phyloP scores from a whole-genome alignment of 2,113 vertebrate species.

The Ameiurus melas region DNA sequence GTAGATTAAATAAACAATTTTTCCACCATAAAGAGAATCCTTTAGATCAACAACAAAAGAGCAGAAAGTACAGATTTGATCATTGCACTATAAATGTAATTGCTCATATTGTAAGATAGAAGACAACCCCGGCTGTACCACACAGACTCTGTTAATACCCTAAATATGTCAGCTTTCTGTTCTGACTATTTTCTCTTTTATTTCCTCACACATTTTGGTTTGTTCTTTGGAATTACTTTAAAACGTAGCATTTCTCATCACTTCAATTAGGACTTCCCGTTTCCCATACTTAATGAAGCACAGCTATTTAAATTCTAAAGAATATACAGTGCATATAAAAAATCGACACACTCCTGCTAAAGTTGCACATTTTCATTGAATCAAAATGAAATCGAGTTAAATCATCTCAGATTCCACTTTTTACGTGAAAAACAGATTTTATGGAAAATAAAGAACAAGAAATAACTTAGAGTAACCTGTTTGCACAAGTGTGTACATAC shows the following conservation, averaged over 20 bases:
- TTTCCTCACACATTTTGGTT: background rate
- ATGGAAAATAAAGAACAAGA: background rate
- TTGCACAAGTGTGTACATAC: background rate
- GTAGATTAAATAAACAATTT: background rate
- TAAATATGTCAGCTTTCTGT: background rate
- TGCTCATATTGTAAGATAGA: background rate
- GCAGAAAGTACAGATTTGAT: background rate
- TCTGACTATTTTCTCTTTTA: background rate
- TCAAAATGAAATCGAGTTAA: background rate
- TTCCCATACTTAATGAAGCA: background rate
- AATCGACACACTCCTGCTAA: background rate
- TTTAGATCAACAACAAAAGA: background rate
- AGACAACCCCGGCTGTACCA: background rate
- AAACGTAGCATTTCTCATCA: background rate
- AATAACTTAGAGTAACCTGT: background rate
- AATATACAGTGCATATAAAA: background rate
- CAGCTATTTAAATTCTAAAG: background rate
- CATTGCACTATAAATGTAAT: no score
- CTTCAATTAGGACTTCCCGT: background rate
- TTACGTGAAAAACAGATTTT: background rate
- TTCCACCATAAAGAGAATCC: background rate
- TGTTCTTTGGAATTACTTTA: background rate
- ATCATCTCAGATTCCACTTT: background rate
- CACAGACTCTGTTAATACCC: background rate
- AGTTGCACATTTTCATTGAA: background rate